Evolutionary conservation across 1,140 invertebrate genomes (phyloP), one percentile per base, ranked within the genome.

Genomic region (Psilanteris sp.): DNA sequence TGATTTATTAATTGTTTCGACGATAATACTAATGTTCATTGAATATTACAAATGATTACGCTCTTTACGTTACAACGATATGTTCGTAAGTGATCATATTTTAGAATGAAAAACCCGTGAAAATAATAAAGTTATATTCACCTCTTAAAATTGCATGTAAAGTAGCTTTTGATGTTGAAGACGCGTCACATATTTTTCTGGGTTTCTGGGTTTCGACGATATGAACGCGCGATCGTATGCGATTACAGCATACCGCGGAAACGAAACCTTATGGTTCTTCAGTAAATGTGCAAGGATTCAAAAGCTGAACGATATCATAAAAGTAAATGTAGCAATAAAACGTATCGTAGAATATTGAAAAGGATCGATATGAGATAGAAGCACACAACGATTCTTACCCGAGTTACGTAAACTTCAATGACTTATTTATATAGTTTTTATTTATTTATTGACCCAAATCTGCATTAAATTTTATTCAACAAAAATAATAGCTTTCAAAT

Each of bases 271-370:
- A 77, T 64, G 74, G 52, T 76, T 73, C 52, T 72, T 54, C 54
- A 64, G 74, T 74, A 79, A 77, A 62, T 70, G 68, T 67, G 44
- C 43, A 36, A 74, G 74, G 66, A 72, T 77, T 68, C 75, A 62
- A 79, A 77, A 77, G 74, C 74, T 43, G 52, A 76, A 57, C 74
- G 73, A 77, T 77, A 77, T 79, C 77, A 79, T 79, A 79, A 79
- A 79, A 79, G 74, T 77, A 79, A 77, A 77, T 77, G 78, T 77
- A 79, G 74, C 73, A 77, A 79, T 79, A 79, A 79, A 79, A 77
- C 74, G 78, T 79, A 79, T 74, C 74, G 70, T 62, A 46, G 78
- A 79, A 79, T 79, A 79, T 79, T 79, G 78, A 79, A 79, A 77
- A 67, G 70, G 70, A 74, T 79, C 78, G 74, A 79, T 77, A 77